phyloP scores from a whole-genome alignment of 2,113 vertebrate species.

The Melozone crissalis region DNA sequence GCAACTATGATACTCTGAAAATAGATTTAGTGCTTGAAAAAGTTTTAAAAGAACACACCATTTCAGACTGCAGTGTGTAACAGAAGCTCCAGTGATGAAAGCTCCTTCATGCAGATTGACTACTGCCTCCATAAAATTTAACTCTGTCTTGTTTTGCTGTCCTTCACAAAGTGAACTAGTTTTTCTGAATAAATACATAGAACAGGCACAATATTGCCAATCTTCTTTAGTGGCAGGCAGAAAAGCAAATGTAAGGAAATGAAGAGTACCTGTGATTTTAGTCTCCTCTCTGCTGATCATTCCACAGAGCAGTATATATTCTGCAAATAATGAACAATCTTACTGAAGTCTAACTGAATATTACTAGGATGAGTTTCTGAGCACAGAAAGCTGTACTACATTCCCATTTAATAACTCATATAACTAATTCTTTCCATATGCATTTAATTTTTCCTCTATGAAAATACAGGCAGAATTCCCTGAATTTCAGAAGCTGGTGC shows the following conservation, averaged over 20 bases:
- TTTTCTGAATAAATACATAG: not conserved
- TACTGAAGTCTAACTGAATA: not conserved
- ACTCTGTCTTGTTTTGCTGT: not conserved
- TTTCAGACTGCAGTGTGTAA: not conserved
- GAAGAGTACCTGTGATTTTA: not conserved
- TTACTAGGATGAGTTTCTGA: not conserved
- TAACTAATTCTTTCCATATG: conserved; percentile 4
- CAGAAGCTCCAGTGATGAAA: not conserved
- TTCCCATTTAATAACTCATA: not conserved
- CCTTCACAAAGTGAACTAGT: not conserved
- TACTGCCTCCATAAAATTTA: not conserved
- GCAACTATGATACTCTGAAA: not conserved
- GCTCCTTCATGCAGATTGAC: not conserved
- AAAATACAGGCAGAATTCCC: not conserved
- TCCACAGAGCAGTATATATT: not conserved
- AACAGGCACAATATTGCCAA: not conserved
- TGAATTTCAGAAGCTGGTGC: not conserved
- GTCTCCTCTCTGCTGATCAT: not conserved
- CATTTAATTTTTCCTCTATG: not conserved
- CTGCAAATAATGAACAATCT: not conserved
- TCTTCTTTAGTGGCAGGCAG: not conserved
- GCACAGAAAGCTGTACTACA: not conserved
- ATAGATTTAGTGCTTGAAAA: not conserved
- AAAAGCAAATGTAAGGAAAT: not conserved
- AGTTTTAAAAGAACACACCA: not conserved